phyloP scores from a whole-genome alignment of 2,888 invertebrate species.

The Hydropsyche betteni region DNA sequence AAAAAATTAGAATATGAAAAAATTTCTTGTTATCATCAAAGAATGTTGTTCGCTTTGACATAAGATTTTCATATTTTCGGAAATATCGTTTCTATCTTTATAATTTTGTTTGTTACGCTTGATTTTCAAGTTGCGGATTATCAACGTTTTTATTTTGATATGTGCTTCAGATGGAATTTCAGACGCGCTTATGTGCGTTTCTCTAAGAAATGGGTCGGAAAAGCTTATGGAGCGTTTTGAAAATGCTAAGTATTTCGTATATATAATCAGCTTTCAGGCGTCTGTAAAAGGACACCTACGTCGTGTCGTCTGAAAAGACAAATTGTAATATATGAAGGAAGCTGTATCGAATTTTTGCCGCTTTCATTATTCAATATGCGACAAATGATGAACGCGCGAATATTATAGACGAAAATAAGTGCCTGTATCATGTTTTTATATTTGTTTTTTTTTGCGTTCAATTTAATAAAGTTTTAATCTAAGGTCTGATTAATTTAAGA shows the following conservation, averaged over 20 bases:
- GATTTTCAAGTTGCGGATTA: not conserved
- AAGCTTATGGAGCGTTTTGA: conserved; percentile 2
- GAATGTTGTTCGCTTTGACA: too few species aligned
- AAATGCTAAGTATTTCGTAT: conserved; percentile 10
- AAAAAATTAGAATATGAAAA: too few species aligned
- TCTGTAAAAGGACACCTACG: not conserved
- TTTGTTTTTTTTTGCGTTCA: not conserved
- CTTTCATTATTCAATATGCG: too few species aligned
- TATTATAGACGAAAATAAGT: too few species aligned
- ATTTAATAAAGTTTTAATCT: conserved; percentile 20
- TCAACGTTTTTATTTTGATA: not conserved
- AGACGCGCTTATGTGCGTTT: too few species aligned
- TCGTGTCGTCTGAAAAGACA: not conserved
- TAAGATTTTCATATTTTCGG: too few species aligned
- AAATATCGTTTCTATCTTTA: too few species aligned
- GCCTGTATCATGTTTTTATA: too few species aligned
- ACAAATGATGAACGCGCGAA: too few species aligned
- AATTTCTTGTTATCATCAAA: too few species aligned
- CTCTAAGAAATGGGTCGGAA: not conserved
- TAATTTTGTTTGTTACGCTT: not conserved
- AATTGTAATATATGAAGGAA: not conserved
- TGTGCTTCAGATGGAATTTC: too few species aligned
- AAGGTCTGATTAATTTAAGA: not conserved
- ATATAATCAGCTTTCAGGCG: not conserved
- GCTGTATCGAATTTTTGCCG: too few species aligned